Percentiles rank a stretch among this genome's conserved stretches.
phyloP scores from a whole-genome alignment of 2,113 vertebrate species.

The Ceuthmochares aereus region DNA sequence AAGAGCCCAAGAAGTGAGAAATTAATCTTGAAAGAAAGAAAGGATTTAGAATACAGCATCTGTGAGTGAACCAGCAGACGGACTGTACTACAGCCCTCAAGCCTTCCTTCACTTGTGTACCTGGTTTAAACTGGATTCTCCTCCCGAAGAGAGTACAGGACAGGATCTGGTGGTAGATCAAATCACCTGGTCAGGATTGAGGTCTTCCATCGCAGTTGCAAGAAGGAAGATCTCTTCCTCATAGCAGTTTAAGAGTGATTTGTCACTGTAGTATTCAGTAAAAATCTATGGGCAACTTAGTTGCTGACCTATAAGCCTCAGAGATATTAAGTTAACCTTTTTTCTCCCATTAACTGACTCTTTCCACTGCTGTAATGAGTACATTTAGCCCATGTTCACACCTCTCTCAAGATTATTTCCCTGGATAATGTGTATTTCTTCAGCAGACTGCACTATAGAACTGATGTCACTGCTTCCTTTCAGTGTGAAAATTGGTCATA shows the following conservation, averaged over 20 bases:
- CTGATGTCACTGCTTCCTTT: not conserved
- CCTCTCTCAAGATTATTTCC: not conserved
- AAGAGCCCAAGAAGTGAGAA: not conserved
- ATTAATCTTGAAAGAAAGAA: not conserved
- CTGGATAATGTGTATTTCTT: not conserved
- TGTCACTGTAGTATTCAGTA: not conserved
- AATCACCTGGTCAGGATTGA: not conserved
- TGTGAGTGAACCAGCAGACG: not conserved
- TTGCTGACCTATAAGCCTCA: not conserved
- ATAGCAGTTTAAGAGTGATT: not conserved
- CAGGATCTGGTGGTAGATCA: not conserved
- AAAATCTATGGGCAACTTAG: not conserved
- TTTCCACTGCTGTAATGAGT: not conserved
- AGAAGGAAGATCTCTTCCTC: not conserved
- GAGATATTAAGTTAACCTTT: not conserved
- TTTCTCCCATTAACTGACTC: accelerated
- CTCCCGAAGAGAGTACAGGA: not conserved
- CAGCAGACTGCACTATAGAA: not conserved
- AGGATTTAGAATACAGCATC: not conserved
- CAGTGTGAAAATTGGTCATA: not conserved
- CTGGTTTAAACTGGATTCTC: not conserved
- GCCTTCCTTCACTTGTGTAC: not conserved
- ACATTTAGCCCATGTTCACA: not conserved
- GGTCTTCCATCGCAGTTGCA: not conserved
- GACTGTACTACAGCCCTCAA: not conserved